phyloP scores from a whole-genome alignment of 2,797 vertebrate genomes.

The Sebastes baramenuke region DNA sequence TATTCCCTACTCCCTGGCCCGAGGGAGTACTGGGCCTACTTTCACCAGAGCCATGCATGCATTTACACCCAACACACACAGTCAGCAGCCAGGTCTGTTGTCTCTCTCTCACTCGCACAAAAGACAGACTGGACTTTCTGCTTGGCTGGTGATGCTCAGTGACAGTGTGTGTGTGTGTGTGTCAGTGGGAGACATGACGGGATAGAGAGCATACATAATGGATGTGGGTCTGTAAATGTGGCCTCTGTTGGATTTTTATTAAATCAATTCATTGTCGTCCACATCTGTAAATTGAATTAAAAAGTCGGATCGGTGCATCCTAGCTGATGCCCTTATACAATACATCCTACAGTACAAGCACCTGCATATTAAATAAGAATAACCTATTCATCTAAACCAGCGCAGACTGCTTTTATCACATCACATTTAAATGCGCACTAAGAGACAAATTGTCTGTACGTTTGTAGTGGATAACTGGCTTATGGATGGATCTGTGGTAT shows the following conservation, averaged over 20 bases:
- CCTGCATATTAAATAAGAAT: not conserved
- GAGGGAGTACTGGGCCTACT: slow-evolving; percentile 1
- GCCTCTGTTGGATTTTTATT: not conserved
- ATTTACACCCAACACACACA: not conserved
- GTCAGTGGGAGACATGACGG: not conserved
- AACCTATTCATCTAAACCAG: too few species aligned
- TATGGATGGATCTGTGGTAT: slow-evolving; percentile 1
- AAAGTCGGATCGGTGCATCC: too few species aligned
- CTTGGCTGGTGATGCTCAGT: slow-evolving; percentile 11
- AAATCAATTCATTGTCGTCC: not conserved
- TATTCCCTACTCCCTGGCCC: slow-evolving; percentile 28
- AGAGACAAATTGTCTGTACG: not conserved
- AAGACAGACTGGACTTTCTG: slow-evolving; percentile 22
- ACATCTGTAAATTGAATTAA: not conserved
- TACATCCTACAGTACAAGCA: not conserved
- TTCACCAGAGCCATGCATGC: not conserved
- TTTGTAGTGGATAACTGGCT: not conserved
- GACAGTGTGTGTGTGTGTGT: not conserved
- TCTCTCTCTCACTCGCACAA: not conserved
- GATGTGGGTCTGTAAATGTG: not conserved
- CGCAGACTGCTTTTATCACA: not conserved
- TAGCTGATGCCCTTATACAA: not conserved
- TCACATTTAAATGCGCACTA: not conserved
- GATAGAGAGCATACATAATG: not conserved
- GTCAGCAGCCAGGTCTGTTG: slow-evolving; percentile 5